Base-by-base conservation (phyloP, 2,888 invertebrate species). In the Hydraecia micacea region DNA sequence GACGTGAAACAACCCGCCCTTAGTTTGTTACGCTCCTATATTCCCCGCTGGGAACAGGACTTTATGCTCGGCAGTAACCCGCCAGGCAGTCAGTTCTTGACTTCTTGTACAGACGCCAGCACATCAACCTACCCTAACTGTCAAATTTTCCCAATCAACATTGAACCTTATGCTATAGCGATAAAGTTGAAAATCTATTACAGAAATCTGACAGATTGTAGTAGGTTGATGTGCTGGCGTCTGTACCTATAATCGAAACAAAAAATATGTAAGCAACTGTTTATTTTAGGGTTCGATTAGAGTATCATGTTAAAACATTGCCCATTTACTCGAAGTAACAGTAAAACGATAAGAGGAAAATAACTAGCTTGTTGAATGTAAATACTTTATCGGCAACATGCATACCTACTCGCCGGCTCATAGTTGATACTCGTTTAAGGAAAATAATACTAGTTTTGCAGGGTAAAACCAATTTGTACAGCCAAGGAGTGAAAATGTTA, bases 321-420 rank as follows among this genome's bases (percentile, higher is more conserved):
- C 9, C 9, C 15, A 28, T 46, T 46, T 39, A 18, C 28, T 42
- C 18, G 18, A 73, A 32, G 13, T 5, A n/a, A n/a, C n/a, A n/a
- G 52, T 52, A 11, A 39, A 62, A 25, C 46, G 77, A 63, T 63
- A 77, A 28, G 73, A 1, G 39, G 4, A 11, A 52, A 49, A 39
- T 28, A 28, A 3, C 62, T 39, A 13, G 25, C 28, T 32, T 77
- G 25, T 39, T 32, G 3, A 46, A 39, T 62, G n/a, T 36, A 25
- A 76, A 76, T 36, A n/a, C 1, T 62, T 62, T 49, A 77, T 52
- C 39, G 13, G 28, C 49, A 3, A 39, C 32, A 42, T 9, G 15
- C 55, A 28, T 55, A 73, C 75, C 49, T 75, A 63, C 62, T 8
- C n/a, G 52, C 49, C 62, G 18, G 42, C 32, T 28, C 49, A n/a